A percentile compares a stretch with the other conserved stretches of the same genome.
These are phyloP conservation scores for Seriola aureovittata DNA, from an alignment of 2,113 vertebrate species.

Conservation along the genomic window DNA sequence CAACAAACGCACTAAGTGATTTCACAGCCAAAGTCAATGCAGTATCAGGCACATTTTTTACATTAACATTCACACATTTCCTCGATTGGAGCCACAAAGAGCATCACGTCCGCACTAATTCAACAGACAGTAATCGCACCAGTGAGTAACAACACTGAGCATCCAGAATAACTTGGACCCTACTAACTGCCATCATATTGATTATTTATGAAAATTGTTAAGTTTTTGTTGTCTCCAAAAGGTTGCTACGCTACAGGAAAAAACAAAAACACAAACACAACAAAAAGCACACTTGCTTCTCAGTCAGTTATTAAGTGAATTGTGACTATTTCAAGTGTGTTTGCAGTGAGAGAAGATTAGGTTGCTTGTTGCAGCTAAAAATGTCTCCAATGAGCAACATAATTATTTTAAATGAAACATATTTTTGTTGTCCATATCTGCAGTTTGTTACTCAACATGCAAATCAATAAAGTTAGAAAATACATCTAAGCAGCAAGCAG, in stretches of 20 bases:
- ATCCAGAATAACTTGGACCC: too few relatives aligned
- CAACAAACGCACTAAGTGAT: not conserved
- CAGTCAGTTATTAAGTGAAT: too few relatives aligned
- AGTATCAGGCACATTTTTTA: not conserved
- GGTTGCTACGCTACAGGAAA: not conserved
- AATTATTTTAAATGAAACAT: not conserved
- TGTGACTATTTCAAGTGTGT: not conserved
- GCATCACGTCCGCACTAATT: not conserved
- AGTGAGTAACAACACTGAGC: too few relatives aligned
- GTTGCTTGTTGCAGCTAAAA: not conserved
- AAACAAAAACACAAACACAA: not conserved
- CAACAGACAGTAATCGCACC: not conserved
- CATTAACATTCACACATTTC: not conserved
- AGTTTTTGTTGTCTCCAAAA: not conserved
- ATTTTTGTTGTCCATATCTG: not conserved
- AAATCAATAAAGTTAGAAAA: not conserved
- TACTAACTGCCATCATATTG: too few relatives aligned
- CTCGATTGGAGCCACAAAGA: not conserved
- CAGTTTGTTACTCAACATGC: not conserved
- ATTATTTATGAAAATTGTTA: too few relatives aligned
- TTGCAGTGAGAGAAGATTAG: not conserved
- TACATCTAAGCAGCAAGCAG: constrained; percentile 4
- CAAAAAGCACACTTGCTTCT: not conserved
- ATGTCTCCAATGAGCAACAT: not conserved
- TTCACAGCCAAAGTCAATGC: not conserved